Conservation (phyloP, 1,140 invertebrate genomes). For the Samia ricini region DNA sequence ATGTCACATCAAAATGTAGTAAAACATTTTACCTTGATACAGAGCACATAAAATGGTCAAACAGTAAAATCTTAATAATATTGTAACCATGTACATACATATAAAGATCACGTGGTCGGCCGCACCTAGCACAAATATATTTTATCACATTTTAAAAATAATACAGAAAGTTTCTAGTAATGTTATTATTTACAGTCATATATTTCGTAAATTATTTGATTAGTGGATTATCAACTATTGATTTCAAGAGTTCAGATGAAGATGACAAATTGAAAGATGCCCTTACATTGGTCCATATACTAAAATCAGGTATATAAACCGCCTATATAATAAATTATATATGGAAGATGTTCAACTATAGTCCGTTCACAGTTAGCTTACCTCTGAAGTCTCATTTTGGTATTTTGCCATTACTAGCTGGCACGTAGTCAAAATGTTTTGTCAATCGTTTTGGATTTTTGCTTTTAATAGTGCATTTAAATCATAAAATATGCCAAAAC, state of each 20-base stretch:
- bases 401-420: no score
- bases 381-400: no score
- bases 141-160: background rate
- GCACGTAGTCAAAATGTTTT: no score
- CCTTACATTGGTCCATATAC: slow-evolving; percentile 13
- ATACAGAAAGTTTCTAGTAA: background rate
- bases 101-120: background rate
- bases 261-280: slow-evolving; percentile 15
- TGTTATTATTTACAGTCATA: background rate
- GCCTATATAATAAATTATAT: no score
- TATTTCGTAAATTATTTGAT: background rate
- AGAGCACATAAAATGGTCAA: background rate
- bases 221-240: background rate
- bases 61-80: background rate
- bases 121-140: background rate
- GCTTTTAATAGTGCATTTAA: no score
- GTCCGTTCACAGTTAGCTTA: no score
- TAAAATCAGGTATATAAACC: slow-evolving; percentile 21
- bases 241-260: slow-evolving; percentile 6
- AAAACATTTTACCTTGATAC: background rate
- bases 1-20: background rate
- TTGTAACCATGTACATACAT: background rate
- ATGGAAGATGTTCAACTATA: no score
- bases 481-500: no score
- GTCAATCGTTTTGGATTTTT: no score